These are phyloP conservation scores for Neogale vison DNA, from an alignment of 2,113 vertebrate genomes.

Conservation along the genomic window DNA sequence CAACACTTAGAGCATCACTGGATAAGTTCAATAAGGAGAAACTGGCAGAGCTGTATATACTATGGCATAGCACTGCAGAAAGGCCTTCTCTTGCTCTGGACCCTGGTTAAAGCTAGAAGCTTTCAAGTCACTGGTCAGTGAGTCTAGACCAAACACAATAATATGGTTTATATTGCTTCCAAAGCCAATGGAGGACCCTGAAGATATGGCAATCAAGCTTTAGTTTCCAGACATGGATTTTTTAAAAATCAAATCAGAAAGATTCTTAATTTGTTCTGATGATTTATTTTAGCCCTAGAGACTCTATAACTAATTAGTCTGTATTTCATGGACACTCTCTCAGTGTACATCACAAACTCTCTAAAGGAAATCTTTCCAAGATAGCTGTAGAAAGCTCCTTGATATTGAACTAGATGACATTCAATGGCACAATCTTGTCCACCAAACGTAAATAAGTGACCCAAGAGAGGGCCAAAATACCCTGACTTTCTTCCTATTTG, in stretches of 20 bases:
- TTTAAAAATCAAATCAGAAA: neutral
- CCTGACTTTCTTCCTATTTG: neutral
- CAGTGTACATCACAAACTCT: neutral
- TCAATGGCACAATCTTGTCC: neutral
- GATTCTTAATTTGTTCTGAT: neutral
- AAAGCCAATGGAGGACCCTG: neutral
- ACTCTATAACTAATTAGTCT: neutral
- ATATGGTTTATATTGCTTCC: neutral
- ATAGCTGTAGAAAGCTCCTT: neutral
- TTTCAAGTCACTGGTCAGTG: neutral
- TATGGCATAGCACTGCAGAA: neutral
- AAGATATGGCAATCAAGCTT: neutral
- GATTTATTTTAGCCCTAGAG: neutral
- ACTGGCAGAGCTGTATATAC: neutral
- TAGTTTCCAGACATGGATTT: neutral
- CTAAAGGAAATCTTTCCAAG: neutral
- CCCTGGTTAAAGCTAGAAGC: neutral
- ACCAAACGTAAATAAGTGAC: neutral
- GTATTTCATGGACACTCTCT: neutral
- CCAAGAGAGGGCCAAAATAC: neutral
- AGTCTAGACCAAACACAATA: neutral
- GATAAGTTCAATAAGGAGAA: neutral
- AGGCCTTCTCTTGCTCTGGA: neutral
- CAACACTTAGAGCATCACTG: neutral
- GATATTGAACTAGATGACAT: neutral